These are phyloP conservation scores for Drosophila prosaltans DNA, from an alignment of 1,140 invertebrate species.

Conservation along the genomic window DNA sequence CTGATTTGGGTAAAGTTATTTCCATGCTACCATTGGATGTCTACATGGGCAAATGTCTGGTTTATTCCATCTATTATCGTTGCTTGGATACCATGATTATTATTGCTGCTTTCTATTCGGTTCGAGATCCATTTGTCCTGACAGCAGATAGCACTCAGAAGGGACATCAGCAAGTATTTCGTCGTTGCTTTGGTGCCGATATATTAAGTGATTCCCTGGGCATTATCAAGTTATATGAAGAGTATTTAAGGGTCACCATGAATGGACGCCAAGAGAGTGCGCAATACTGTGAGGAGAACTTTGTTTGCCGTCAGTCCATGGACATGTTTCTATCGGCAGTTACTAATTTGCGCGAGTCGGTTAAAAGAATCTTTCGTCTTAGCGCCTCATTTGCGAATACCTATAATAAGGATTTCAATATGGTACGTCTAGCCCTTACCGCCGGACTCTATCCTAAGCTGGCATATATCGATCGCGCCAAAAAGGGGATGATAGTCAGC, in stretches of 20 bases:
- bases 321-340: conserved; percentile 64
- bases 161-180: conserved; percentile 87
- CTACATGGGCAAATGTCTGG: conserved; percentile 92
- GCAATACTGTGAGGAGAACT: conserved; percentile 49
- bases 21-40: conserved; percentile 69
- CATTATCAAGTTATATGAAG: conserved; percentile 85
- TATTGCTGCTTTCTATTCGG: conserved; percentile 93
- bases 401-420: conserved; percentile 89
- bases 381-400: not conserved
- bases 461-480: conserved; percentile 81
- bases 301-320: conserved; percentile 57
- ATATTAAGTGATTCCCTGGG: conserved; percentile 96
- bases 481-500: conserved; percentile 22
- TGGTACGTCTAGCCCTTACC: conserved; percentile 94
- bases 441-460: conserved; percentile 95
- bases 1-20: conserved; percentile 88
- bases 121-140: conserved; percentile 93
- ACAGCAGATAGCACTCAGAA: conserved; percentile 84
- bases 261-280: not conserved
- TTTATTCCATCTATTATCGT: conserved; percentile 94
- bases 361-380: conserved; percentile 45
- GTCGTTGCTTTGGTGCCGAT: conserved; percentile 81
- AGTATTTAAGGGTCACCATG: conserved; percentile 17
- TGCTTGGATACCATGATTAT: conserved; percentile 98
- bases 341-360: conserved; percentile 35